A percentile compares a stretch with the other conserved stretches of the same genome.
Conservation (phyloP, 2,888 invertebrate genomes). For the Baccha elongata region DNA sequence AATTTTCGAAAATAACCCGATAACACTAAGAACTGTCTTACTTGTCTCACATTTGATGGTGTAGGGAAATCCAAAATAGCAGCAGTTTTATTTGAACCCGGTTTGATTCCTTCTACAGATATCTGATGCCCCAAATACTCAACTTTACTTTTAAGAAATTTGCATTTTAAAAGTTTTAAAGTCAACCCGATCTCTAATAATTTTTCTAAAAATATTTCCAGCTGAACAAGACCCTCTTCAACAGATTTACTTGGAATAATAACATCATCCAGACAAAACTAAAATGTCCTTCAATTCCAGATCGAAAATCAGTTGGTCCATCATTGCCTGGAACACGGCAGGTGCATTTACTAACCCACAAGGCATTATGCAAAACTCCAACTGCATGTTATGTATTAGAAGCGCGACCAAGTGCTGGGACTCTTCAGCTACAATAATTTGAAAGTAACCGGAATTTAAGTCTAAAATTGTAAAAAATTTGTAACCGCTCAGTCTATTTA, state of each 20-base stretch:
- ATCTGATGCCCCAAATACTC: conserved; percentile 22
- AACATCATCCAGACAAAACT: conserved; percentile 14
- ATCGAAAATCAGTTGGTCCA: conserved; percentile 4
- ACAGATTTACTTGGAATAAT: conserved; percentile 12
- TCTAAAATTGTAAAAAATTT: conserved; percentile 24
- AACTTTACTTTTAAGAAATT: conserved; percentile 4
- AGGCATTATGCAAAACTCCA: conserved; percentile 14
- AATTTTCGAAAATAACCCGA: no score
- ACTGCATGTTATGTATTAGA: conserved; percentile 15
- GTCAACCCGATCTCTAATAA: conserved; percentile 31
- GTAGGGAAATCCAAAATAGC: conserved; percentile 7
- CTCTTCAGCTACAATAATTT: conserved; percentile 3
- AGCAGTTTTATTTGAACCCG: conserved; percentile 19
- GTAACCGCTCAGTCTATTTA: conserved; percentile 3
- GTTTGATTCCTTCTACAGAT: conserved; percentile 5
- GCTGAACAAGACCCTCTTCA: conserved; percentile 3
- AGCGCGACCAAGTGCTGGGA: conserved; percentile 14
- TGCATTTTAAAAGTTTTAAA: conserved; percentile 32
- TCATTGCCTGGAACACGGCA: conserved; percentile 2
- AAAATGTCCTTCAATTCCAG: conserved; percentile 5
- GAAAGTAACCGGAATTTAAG: conserved; percentile 24
- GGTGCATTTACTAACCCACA: no score
- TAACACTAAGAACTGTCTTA: conserved; percentile 1
- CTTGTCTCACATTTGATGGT: conserved; percentile 8
- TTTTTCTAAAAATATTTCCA: conserved; percentile 3